Evolutionary conservation across 1,140 invertebrate genomes (phyloP), one percentile per base, ranked within the genome.

Genomic region (Drosophila fuyamai): DNA sequence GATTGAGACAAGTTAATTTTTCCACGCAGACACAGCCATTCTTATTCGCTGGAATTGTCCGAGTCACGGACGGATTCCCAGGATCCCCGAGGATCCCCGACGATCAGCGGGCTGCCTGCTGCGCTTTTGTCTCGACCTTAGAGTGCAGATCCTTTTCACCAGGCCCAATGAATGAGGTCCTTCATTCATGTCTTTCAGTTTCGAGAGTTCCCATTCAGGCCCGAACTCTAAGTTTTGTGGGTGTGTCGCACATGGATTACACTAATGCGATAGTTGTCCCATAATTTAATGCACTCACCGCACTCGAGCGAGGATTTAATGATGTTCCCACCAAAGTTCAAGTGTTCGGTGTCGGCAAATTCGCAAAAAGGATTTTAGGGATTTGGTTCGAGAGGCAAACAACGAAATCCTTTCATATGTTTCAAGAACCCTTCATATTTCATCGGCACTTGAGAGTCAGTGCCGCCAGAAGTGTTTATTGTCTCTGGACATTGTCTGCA

Each of bases 171-270:
- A 88, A 84, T 68, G 60, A 61, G 35, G 29, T 46, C 43, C 70
- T 86, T 83, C 83, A 88, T 88, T 86, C 83, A 88, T 76, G 54
- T 40, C 66, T 57, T 59, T 36, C 27, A 43, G 16, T 10, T 9
- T 59, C 41, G 32, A 66, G 55, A 41, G 53, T 67, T 54, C 48
- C 50, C 60, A 84, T 81, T 76, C 63, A 75, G 8, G n/a, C 10
- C 13, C 18, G 41, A 16, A 51, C 38, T 57, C 27, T 43, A 16
- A 27, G 23, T 27, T 48, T 60, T 75, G 84, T 89, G 84, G 84
- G 84, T 88, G 84, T 88, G 84, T 80, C 84, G 66, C 68, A n/a
- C 40, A 65, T 62, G 84, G 83, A 89, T 86, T 86, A 89, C 83
- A 88, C 84, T 86, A 86, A 86, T 86, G 83, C 83, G 53, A 62